These are phyloP conservation scores for Ibycter americanus DNA, from an alignment of 2,797 vertebrate genomes.

Conservation along the genomic window DNA sequence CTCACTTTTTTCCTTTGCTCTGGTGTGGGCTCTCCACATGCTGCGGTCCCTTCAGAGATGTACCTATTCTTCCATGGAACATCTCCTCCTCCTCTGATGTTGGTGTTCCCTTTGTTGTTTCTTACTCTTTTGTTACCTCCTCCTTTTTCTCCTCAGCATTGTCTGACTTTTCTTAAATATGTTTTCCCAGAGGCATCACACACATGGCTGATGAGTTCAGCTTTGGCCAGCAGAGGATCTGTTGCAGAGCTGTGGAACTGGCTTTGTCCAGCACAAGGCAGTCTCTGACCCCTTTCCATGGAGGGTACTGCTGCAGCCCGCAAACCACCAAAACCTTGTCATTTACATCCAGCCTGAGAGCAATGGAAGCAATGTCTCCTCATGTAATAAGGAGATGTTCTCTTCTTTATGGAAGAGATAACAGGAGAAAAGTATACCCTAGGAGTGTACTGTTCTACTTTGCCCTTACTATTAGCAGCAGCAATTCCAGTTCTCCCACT, in stretches of 20 bases:
- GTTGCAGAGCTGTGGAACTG: neutral
- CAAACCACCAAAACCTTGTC: neutral
- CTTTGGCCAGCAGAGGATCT: neutral
- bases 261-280: too few relatives aligned
- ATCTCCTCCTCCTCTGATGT: neutral
- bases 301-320: neutral
- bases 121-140: neutral
- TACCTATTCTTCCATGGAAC: neutral
- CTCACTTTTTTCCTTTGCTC: neutral
- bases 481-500: neutral
- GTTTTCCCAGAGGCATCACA: neutral
- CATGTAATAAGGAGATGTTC: neutral
- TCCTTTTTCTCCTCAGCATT: neutral
- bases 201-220: neutral
- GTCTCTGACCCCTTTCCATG: neutral
- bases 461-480: neutral
- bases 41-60: neutral
- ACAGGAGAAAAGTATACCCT: neutral
- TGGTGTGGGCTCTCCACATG: fast-evolving
- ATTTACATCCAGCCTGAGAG: neutral
- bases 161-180: neutral
- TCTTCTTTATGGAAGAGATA: neutral
- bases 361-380: neutral
- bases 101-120: neutral
- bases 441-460: neutral